These are phyloP conservation scores for Propithecus deckenii DNA, from an alignment of 2,797 vertebrate species.

Conservation along the genomic window DNA sequence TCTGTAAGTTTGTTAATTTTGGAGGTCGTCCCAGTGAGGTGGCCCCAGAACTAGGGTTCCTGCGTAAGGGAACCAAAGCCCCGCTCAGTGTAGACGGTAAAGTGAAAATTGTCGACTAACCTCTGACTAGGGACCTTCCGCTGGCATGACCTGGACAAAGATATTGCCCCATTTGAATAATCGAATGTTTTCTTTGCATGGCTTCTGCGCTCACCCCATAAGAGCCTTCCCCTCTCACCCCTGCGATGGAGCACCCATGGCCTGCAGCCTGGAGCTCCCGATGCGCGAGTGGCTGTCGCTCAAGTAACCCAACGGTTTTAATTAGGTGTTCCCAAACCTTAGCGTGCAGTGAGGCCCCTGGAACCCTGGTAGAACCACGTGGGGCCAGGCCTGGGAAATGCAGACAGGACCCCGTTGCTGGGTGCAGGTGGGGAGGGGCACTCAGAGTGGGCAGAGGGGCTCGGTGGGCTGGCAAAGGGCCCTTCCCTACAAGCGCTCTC, in stretches of 20 bases:
- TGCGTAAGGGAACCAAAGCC: neutral
- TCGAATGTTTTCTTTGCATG: accelerated
- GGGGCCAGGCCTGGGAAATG: accelerated
- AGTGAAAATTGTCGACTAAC: neutral
- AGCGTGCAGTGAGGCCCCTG: accelerated
- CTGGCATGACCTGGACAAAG: neutral
- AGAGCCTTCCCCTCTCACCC: neutral
- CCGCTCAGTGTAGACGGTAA: no score
- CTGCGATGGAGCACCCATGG: accelerated
- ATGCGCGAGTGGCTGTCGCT: neutral
- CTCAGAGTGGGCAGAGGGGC: accelerated
- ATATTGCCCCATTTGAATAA: no score
- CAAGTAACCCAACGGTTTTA: no score
- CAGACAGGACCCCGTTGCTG: accelerated
- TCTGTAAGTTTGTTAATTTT: no score
- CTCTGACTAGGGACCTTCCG: neutral
- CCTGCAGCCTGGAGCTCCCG: neutral
- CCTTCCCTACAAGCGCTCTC: accelerated
- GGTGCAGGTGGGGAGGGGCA: no score
- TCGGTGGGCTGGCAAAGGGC: accelerated
- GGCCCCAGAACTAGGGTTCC: neutral
- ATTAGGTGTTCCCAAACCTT: neutral
- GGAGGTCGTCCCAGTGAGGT: no score
- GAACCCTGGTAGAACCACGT: accelerated
- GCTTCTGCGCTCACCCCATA: no score